phyloP scores from a whole-genome alignment of 2,888 invertebrate species.

The Eupithecia subfuscata region DNA sequence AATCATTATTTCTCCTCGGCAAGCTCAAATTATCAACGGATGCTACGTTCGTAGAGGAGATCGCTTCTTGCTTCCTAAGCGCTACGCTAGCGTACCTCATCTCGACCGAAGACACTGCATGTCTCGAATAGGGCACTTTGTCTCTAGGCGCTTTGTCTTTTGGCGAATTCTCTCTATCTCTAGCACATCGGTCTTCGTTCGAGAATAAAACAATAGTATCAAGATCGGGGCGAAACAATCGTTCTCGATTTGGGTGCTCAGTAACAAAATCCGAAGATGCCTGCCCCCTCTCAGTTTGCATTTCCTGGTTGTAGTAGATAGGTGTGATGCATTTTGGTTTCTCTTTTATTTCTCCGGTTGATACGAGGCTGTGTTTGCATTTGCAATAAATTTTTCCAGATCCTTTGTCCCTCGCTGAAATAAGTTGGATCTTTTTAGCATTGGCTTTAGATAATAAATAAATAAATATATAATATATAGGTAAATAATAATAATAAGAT shows the following conservation, averaged over 20 bases:
- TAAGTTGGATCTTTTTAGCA: background rate
- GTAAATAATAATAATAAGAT: no score
- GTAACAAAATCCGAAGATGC: background rate
- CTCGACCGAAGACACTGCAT: slow-evolving; percentile 60
- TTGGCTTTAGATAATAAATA: background rate
- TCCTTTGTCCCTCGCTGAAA: slow-evolving; percentile 2
- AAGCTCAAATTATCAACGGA: slow-evolving; percentile 45
- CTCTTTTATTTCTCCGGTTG: slow-evolving; percentile 55
- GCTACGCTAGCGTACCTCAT: slow-evolving; percentile 58
- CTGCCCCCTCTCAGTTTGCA: slow-evolving; percentile 44
- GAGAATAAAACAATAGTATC: slow-evolving; percentile 34
- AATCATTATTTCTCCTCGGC: slow-evolving; percentile 45
- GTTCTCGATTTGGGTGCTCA: background rate
- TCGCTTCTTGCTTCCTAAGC: slow-evolving; percentile 53
- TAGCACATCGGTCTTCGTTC: slow-evolving; percentile 18
- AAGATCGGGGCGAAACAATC: background rate
- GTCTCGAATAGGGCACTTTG: slow-evolving; percentile 40
- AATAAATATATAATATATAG: no score
- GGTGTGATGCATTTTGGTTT: slow-evolving; percentile 30
- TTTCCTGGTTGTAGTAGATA: slow-evolving; percentile 38
- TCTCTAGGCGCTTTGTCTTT: slow-evolving; percentile 12
- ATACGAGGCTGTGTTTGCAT: slow-evolving; percentile 51
- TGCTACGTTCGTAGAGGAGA: slow-evolving; percentile 58
- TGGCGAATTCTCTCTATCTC: background rate
- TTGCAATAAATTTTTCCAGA: slow-evolving; percentile 28